Evolutionary conservation across 1,140 invertebrate genomes (phyloP).

Genomic region (Drosophila rufa): DNA sequence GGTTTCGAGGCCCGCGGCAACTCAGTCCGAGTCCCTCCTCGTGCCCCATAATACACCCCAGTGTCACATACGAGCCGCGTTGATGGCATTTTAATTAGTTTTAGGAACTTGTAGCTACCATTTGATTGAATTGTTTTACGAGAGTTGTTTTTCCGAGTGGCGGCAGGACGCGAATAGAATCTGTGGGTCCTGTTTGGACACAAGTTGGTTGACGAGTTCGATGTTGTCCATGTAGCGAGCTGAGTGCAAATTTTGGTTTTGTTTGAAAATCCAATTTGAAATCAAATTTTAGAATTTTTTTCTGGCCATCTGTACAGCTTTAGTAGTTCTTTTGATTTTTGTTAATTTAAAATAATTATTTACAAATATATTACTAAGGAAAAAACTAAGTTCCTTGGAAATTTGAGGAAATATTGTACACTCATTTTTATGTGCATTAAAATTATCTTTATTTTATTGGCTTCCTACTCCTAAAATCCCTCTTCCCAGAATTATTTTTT

Average conservation of each 20-base stretch:
- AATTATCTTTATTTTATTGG: not conserved
- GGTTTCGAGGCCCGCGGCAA: conserved; percentile 53
- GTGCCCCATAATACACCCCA: conserved; percentile 12
- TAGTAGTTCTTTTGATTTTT: not conserved
- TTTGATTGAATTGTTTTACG: conserved; percentile 77
- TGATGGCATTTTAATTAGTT: conserved; percentile 84
- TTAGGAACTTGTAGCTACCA: conserved; percentile 79
- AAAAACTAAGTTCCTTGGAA: not conserved
- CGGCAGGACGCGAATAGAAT: conserved; percentile 4
- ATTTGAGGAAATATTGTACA: not conserved
- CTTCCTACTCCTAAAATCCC: conserved; percentile 2
- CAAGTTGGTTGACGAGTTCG: conserved; percentile 1
- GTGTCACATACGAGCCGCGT: conserved; percentile 51
- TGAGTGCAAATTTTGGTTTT: conserved; percentile 25
- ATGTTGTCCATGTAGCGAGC: conserved; percentile 9
- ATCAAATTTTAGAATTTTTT: not conserved
- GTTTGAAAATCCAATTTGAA: not conserved
- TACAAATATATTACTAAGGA: not conserved
- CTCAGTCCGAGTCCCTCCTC: conserved; percentile 14
- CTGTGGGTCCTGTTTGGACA: conserved; percentile 16
- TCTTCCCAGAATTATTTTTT: conserved; percentile 1
- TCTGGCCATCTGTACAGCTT: not conserved
- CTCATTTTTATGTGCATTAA: not conserved
- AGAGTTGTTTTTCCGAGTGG: conserved; percentile 26
- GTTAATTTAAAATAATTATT: not conserved